Evolutionary conservation across 1,140 invertebrate species (phyloP).

Genomic region (Rhyzopertha dominica): DNA sequence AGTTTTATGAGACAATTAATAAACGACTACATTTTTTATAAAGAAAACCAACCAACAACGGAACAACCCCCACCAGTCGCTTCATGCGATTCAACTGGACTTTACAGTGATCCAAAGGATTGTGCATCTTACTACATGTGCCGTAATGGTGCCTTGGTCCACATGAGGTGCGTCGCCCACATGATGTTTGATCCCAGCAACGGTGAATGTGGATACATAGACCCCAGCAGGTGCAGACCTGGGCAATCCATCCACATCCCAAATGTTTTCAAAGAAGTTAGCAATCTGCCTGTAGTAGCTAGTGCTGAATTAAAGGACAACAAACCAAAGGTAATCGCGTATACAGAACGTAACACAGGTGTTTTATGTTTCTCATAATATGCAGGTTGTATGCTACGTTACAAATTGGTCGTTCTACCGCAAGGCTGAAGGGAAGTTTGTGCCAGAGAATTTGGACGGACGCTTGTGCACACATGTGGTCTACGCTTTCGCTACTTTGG

Average conservation of each 20-base stretch:
- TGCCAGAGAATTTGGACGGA: constrained; percentile 77
- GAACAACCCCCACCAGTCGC: constrained; percentile 28
- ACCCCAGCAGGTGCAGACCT: constrained; percentile 30
- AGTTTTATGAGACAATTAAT: constrained; percentile 8
- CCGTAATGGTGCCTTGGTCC: constrained; percentile 55
- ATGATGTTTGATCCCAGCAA: constrained; percentile 51
- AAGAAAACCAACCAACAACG: too few relatives aligned
- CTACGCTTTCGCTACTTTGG: constrained; percentile 84
- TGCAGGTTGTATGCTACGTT: constrained; percentile 73
- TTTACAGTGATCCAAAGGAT: constrained; percentile 58
- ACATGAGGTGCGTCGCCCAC: constrained; percentile 49
- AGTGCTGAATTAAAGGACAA: constrained; percentile 17
- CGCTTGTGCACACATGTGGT: constrained; percentile 81
- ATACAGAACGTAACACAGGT: constrained; percentile 2
- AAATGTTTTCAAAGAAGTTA: constrained; percentile 21
- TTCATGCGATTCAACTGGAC: constrained; percentile 49
- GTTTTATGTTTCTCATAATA: constrained; percentile 12
- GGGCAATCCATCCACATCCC: constrained; percentile 35
- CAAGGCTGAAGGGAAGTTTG: constrained; percentile 74
- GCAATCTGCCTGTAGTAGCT: constrained; percentile 4
- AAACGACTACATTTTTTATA: too few relatives aligned
- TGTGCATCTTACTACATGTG: constrained; percentile 66
- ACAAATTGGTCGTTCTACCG: constrained; percentile 86
- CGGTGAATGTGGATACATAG: constrained; percentile 49
- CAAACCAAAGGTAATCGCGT: constrained; percentile 29